These are phyloP conservation scores for Archaeoteleia sp. DNA, from an alignment of 2,888 invertebrate genomes.

Conservation along the genomic window DNA sequence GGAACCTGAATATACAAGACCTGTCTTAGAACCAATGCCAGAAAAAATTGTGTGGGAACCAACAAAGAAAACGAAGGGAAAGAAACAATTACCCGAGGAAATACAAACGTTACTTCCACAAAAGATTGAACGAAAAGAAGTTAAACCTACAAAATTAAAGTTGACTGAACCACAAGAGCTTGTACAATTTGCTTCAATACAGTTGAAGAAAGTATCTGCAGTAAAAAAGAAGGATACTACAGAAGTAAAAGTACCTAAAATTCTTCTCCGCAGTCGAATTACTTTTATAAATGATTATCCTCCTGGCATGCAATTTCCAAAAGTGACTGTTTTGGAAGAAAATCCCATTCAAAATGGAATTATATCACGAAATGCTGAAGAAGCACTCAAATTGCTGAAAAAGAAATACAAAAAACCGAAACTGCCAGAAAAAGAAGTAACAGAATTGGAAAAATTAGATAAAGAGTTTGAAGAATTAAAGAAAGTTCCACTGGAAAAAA, in stretches of 20 bases:
- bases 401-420: slow-evolving; percentile 78
- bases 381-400: slow-evolving; percentile 81
- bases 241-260: slow-evolving; percentile 78
- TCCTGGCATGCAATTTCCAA: slow-evolving; percentile 77
- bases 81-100: slow-evolving; percentile 54
- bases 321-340: slow-evolving; percentile 76
- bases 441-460: slow-evolving; percentile 79
- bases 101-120: slow-evolving; percentile 73
- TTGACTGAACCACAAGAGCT: slow-evolving; percentile 75
- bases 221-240: slow-evolving; percentile 76
- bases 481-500: slow-evolving; percentile 70
- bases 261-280: slow-evolving; percentile 84
- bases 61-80: slow-evolving; percentile 64
- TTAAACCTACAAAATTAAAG: slow-evolving; percentile 79
- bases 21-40: slow-evolving; percentile 72
- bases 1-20: slow-evolving; percentile 70
- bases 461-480: slow-evolving; percentile 75
- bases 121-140: slow-evolving; percentile 79
- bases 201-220: slow-evolving; percentile 78
- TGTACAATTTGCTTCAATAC: slow-evolving; percentile 80
- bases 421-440: slow-evolving; percentile 77
- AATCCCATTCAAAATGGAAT: slow-evolving; percentile 80
- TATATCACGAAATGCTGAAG: slow-evolving; percentile 83
- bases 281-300: slow-evolving; percentile 80
- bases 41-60: slow-evolving; percentile 71